Percentiles rank a stretch among this genome's conserved stretches.
Evolutionary conservation across 53 echinoderm and acorn worm species (phyloP).

Genomic region (Echinometra lucunter): DNA sequence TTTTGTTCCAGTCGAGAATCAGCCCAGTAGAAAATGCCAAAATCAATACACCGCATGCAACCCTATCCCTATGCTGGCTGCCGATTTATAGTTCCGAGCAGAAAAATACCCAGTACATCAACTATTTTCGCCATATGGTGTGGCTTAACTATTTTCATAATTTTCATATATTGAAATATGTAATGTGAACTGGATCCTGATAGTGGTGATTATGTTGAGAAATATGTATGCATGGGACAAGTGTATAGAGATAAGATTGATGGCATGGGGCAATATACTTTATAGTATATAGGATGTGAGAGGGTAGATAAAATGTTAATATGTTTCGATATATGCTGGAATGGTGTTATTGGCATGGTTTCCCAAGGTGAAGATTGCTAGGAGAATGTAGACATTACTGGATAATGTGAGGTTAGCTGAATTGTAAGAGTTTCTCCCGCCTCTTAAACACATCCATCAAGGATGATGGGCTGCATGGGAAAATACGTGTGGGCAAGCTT

Average conservation of each 20-base stretch:
- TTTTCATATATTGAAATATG: constrained; percentile 15
- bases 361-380: background rate
- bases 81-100: background rate
- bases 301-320: constrained; percentile 6
- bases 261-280: background rate
- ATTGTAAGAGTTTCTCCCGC: background rate
- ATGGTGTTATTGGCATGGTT: background rate
- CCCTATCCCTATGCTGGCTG: constrained; percentile 15
- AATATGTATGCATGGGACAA: background rate
- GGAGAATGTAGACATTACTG: background rate
- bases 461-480: background rate
- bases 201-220: background rate
- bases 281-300: background rate
- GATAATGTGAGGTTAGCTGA: background rate
- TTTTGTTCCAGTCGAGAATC: constrained; percentile 3
- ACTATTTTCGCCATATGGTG: constrained; percentile 26
- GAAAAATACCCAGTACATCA: constrained; percentile 30
- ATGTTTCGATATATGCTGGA: background rate
- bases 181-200: background rate
- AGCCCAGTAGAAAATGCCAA: constrained; percentile 33
- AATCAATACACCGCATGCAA: constrained; percentile 44
- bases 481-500: background rate
- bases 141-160: constrained; percentile 9
- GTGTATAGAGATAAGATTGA: background rate
- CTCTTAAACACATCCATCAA: background rate